Base-by-base conservation (phyloP, 2,113 vertebrate species). In the Pluvianellus socialis region DNA sequence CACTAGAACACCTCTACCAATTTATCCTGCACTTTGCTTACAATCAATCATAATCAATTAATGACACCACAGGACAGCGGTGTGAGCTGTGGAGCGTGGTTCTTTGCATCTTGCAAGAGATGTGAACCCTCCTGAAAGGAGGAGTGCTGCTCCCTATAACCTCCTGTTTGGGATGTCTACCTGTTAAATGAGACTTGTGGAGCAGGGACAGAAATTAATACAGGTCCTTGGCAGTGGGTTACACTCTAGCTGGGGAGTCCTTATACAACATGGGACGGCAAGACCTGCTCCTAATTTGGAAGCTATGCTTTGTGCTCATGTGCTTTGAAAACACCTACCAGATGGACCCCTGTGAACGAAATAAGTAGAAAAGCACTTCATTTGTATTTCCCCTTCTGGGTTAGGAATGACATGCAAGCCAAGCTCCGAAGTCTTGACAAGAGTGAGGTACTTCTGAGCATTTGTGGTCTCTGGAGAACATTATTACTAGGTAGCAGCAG, bases 21-120 rank as follows among this genome's bases (percentile, higher is more conserved):
- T 94, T 91, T 68, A 68, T 89, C 27, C 47, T 63, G 12, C 4
- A 2, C 28, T 77, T 67, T 67, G 4, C 8, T 56, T 72, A 16
- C 14, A 49, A 71, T 68, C 44, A 89, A 0, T 56, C 12, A 6
- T 20, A 35, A 67, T 44, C 2, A 7, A 38, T 77, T 63, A 50
- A 75, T 33, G 15, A 8, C 14, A 55, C 3, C 21, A 28, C 7
- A 2, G 56, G 32, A 63, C 23, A 73, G 27, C 2, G 4, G 42
- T 33, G 35, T 0, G 7, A 86, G 26, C 14, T 66, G 26, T 27
- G 12, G 24, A 44, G 12, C 10, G 12, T 0, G 0, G 30, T 32
- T 32, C 8, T 47, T 65, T 44, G 24, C 10, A 3, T 49, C 65
- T 53, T 58, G 21, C n/a, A 90, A 35, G 52, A 52, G 38, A 40